A percentile compares a stretch with the other conserved stretches of the same genome.
Evolutionary conservation across 1,140 invertebrate species (phyloP).

Genomic region (Temnothorax curvispinosus): DNA sequence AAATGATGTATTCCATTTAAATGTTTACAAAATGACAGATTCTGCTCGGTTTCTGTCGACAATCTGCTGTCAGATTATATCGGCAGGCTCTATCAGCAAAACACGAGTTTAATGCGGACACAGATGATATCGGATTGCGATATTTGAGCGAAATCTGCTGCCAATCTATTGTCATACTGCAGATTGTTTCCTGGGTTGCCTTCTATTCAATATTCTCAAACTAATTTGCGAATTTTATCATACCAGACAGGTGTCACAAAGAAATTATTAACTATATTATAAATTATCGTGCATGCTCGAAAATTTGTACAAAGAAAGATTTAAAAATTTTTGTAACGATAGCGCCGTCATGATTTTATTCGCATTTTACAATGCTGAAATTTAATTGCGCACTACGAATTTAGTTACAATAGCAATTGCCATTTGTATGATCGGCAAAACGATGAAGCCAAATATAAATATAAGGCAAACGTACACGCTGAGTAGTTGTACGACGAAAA

Average conservation of each 20-base stretch:
- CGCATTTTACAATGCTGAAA: not conserved
- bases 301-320: constrained; percentile 19
- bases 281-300: constrained; percentile 6
- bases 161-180: no score
- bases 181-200: no score
- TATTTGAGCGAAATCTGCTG: no score
- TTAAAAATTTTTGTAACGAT: constrained; percentile 12
- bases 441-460: constrained; percentile 80
- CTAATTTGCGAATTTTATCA: not conserved
- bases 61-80: no score
- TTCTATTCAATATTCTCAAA: not conserved
- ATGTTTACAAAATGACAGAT: no score
- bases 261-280: constrained; percentile 15
- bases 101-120: no score
- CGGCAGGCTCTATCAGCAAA: no score
- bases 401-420: constrained; percentile 75
- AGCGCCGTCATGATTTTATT: constrained; percentile 13
- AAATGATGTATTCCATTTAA: no score
- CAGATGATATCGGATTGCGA: no score
- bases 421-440: constrained; percentile 79
- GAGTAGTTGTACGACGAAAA: constrained; percentile 77
- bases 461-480: constrained; percentile 78
- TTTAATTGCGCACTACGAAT: constrained; percentile 76
- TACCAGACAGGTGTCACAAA: not conserved
- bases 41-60: no score